Percentiles rank a stretch among this genome's conserved stretches.
phyloP scores from a whole-genome alignment of 2,113 vertebrate species.

The Eptesicus fuscus region DNA sequence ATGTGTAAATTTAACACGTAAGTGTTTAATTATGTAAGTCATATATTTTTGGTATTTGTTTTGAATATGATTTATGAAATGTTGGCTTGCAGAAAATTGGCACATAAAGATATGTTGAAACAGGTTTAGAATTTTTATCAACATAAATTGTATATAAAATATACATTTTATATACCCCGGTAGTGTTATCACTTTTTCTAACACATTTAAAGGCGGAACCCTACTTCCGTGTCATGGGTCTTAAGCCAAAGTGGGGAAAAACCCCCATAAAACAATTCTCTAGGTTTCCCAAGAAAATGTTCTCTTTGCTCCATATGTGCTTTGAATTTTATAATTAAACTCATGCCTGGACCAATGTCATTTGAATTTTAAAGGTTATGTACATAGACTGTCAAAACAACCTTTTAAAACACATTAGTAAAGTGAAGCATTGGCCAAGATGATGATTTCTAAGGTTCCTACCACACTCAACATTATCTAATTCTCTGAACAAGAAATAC shows the following conservation, averaged over 20 bases:
- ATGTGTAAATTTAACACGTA: constrained; percentile 60
- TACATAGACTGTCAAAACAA: constrained; percentile 65
- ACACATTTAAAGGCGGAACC: constrained; percentile 56
- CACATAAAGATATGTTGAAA: constrained; percentile 44
- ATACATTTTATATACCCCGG: constrained; percentile 27
- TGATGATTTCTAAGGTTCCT: constrained; percentile 19
- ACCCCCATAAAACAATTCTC: constrained; percentile 54
- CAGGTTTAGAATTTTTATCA: constrained; percentile 64
- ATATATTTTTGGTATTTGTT: constrained; percentile 70
- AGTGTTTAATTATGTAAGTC: constrained; percentile 69
- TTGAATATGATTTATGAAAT: constrained; percentile 68
- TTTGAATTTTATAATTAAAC: constrained; percentile 69
- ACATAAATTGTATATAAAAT: constrained; percentile 61
- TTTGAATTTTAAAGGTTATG: constrained; percentile 72
- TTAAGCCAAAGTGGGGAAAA: constrained; percentile 6
- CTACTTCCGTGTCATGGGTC: constrained; percentile 40
- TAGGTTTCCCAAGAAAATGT: constrained; percentile 70
- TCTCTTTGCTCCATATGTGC: constrained; percentile 57
- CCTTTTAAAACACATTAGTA: constrained; percentile 60
- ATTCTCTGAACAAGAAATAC: neutral
- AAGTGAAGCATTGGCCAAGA: constrained; percentile 45
- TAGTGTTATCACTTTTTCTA: constrained; percentile 46
- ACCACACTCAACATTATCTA: constrained; percentile 16
- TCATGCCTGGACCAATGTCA: constrained; percentile 62
- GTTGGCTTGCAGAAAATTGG: constrained; percentile 59